Evolutionary conservation across 2,113 vertebrate genomes (phyloP).

Genomic region (Pseudorectes ferrugineus): DNA sequence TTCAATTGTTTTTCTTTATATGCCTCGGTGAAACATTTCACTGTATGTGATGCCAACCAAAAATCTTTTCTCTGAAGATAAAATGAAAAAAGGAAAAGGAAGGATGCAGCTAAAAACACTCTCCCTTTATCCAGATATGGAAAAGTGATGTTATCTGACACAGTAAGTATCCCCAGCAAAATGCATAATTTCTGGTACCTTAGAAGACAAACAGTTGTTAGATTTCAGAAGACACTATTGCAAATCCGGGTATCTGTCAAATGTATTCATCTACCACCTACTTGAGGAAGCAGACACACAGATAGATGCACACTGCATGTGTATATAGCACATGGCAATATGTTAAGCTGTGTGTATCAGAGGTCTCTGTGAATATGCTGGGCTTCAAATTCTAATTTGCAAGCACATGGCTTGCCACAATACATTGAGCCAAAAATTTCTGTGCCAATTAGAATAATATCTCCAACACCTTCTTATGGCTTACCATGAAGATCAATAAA

Average conservation of each 20-base stretch:
- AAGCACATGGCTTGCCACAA: neutral
- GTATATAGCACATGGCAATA: accelerated
- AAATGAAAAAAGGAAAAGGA: neutral
- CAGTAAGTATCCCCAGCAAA: neutral
- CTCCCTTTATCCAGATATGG: neutral
- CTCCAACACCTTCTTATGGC: neutral
- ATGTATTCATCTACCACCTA: neutral
- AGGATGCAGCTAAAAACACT: neutral
- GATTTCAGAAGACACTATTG: neutral
- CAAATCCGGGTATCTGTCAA: neutral
- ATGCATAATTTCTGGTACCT: neutral
- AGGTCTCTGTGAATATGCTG: neutral
- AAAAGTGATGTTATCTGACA: neutral
- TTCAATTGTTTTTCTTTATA: neutral
- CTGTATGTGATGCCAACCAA: neutral
- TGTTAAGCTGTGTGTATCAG: neutral
- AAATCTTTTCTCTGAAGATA: neutral
- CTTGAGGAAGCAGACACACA: neutral
- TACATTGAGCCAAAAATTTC: neutral
- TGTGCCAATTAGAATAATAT: neutral
- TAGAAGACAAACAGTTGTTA: neutral
- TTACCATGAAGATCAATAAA: neutral
- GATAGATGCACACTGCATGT: neutral
- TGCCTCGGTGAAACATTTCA: neutral
- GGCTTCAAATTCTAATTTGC: neutral